Evolutionary conservation across 2,113 vertebrate species (phyloP).

Genomic region (Dissostichus mawsoni): DNA sequence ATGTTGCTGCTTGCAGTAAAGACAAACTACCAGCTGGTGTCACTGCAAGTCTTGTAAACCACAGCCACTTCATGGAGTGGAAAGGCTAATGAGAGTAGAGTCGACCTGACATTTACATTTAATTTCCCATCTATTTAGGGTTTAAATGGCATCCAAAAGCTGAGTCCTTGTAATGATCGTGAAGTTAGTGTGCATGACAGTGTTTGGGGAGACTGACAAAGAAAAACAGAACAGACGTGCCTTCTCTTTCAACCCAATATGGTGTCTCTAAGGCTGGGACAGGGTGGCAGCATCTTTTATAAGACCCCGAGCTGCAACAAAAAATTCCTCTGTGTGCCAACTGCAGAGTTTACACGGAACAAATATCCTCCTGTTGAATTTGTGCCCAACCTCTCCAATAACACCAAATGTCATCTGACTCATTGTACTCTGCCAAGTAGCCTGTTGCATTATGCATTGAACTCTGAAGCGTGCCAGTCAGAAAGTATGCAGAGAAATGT

Average conservation of each 20-base stretch:
- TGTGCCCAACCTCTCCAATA: slow-evolving; percentile 62
- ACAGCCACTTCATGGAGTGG: slow-evolving; percentile 1
- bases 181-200: slow-evolving; percentile 57
- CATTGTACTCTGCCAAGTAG: slow-evolving; percentile 52
- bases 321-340: slow-evolving; percentile 29
- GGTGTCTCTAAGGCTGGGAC: slow-evolving; percentile 47
- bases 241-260: slow-evolving; percentile 42
- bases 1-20: slow-evolving; percentile 41
- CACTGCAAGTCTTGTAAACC: slow-evolving; percentile 74
- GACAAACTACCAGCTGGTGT: slow-evolving; percentile 74
- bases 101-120: slow-evolving; percentile 67
- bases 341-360: slow-evolving; percentile 40
- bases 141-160: slow-evolving; percentile 68
- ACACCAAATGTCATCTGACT: slow-evolving; percentile 70
- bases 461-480: slow-evolving; percentile 42
- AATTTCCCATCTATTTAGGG: slow-evolving; percentile 74
- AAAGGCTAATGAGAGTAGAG: slow-evolving; percentile 26
- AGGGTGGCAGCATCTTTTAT: slow-evolving; percentile 20
- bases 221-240: slow-evolving; percentile 50
- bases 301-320: slow-evolving; percentile 32
- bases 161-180: slow-evolving; percentile 63
- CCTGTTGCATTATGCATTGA: slow-evolving; percentile 69
- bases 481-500: slow-evolving; percentile 38
- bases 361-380: slow-evolving; percentile 58
- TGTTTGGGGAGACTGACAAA: slow-evolving; percentile 49